Evolutionary conservation across 2,113 vertebrate genomes (phyloP).

Genomic region (Spea bombifrons): DNA sequence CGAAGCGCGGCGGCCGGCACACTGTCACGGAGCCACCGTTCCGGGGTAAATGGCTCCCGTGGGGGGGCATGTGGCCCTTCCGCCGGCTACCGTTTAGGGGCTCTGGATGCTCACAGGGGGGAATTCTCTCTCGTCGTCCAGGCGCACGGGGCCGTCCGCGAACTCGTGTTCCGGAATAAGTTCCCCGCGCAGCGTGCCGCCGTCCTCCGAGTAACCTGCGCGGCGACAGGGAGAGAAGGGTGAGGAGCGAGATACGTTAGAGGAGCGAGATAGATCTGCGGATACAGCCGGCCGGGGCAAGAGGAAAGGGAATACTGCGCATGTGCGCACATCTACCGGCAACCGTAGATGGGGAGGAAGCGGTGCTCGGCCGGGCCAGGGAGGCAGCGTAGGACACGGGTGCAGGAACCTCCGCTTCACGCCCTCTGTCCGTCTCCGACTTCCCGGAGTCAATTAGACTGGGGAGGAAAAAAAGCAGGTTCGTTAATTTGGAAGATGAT

Average conservation of each 20-base stretch:
- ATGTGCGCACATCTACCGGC: conserved; percentile 64
- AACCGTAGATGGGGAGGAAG: conserved; percentile 72
- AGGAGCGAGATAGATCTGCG: fast-evolving
- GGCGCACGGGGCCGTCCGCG: conserved; percentile 81
- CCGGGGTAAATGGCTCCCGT: neutral
- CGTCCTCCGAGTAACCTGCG: conserved; percentile 89
- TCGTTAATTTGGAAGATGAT: too few species aligned
- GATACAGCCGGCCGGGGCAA: neutral
- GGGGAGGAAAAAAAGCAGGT: neutral
- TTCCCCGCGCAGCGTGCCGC: conserved; percentile 83
- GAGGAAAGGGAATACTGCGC: neutral
- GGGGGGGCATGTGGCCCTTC: conserved; percentile 39
- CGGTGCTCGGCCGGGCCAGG: conserved; percentile 76
- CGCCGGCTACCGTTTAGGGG: conserved; percentile 65
- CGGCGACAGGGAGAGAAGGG: neutral
- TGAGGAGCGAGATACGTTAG: fast-evolving
- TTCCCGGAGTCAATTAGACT: conserved; percentile 76
- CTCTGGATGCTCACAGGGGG: conserved; percentile 85
- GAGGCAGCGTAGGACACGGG: conserved; percentile 87
- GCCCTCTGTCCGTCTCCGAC: conserved; percentile 64
- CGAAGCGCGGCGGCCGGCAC: neutral
- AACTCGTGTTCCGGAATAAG: conserved; percentile 92
- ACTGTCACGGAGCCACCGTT: neutral
- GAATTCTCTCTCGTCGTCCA: conserved; percentile 90
- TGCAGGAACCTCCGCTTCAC: conserved; percentile 57